Evolutionary conservation across 2,797 vertebrate genomes (phyloP).

Genomic region (Allobates femoralis): DNA sequence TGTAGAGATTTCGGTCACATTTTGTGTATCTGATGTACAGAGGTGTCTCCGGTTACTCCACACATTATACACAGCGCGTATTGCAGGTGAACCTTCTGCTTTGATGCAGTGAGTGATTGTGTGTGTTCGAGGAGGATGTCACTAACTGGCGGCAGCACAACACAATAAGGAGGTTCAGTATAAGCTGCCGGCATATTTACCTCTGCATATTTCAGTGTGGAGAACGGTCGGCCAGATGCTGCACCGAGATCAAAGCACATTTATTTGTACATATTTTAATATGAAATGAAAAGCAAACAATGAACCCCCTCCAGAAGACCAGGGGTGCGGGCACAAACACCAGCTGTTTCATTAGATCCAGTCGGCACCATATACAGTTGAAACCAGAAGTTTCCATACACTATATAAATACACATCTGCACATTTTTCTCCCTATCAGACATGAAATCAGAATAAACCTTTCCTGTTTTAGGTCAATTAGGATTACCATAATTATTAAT

Average conservation of each 20-base stretch:
- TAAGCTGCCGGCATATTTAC: not conserved
- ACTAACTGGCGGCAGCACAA: not conserved
- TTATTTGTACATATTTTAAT: not conserved
- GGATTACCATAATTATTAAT: too few species aligned
- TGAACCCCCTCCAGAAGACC: not conserved
- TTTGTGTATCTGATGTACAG: too few species aligned
- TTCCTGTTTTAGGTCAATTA: too few species aligned
- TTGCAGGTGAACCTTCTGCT: not conserved
- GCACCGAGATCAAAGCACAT: not conserved
- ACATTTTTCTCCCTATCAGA: too few species aligned
- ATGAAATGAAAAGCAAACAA: not conserved
- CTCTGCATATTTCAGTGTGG: slow-evolving; percentile 18
- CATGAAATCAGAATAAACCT: too few species aligned
- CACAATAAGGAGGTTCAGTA: not conserved
- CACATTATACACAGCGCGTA: not conserved
- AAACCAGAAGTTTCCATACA: not conserved
- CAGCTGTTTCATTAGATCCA: not conserved
- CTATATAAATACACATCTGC: too few species aligned
- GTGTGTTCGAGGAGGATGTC: not conserved
- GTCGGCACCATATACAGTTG: not conserved
- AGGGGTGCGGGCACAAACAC: not conserved
- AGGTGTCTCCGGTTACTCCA: too few species aligned
- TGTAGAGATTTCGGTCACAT: too few species aligned
- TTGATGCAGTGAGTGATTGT: not conserved
- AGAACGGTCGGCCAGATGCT: not conserved